phyloP scores from a whole-genome alignment of 2,888 invertebrate species.

The Vandiemenella viatica region DNA sequence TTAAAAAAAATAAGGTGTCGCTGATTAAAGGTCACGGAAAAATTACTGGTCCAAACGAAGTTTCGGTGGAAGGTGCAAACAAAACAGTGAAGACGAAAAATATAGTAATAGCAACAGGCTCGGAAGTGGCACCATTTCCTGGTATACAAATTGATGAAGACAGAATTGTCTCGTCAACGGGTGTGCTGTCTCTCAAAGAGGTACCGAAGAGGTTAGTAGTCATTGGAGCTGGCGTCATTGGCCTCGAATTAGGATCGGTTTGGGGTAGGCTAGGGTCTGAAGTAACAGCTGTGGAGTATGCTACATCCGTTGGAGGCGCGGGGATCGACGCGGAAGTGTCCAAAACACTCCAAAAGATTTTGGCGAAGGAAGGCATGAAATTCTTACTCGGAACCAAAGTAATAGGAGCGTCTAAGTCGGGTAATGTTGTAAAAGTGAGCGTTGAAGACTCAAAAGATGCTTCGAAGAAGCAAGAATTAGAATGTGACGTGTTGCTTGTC shows the following conservation, averaged over 20 bases:
- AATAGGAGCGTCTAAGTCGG: not conserved
- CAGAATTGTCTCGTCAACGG: conserved; percentile 88
- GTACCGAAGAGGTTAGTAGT: conserved; percentile 87
- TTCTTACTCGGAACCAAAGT: not conserved
- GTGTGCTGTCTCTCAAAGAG: conserved; percentile 72
- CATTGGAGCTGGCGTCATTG: conserved; percentile 98
- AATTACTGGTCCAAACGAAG: conserved; percentile 76
- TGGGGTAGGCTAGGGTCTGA: conserved; percentile 87
- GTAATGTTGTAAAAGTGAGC: not conserved
- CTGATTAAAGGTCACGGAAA: conserved; percentile 75
- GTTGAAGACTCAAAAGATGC: conserved; percentile 70
- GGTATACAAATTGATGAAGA: conserved; percentile 90
- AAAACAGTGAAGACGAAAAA: conserved; percentile 82
- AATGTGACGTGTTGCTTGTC: conserved; percentile 88
- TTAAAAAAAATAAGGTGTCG: conserved; percentile 37
- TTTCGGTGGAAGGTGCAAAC: conserved; percentile 61
- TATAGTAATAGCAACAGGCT: conserved; percentile 94
- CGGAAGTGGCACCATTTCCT: conserved; percentile 91
- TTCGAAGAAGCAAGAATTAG: conserved; percentile 73
- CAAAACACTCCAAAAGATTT: conserved; percentile 78
- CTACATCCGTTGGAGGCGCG: conserved; percentile 71
- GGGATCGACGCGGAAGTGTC: conserved; percentile 94
- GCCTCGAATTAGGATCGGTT: conserved; percentile 90
- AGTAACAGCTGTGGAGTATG: conserved; percentile 89
- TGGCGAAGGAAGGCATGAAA: conserved; percentile 64